Evolutionary conservation across 2,888 invertebrate species (phyloP).

Genomic region (Apamea epomidion): DNA sequence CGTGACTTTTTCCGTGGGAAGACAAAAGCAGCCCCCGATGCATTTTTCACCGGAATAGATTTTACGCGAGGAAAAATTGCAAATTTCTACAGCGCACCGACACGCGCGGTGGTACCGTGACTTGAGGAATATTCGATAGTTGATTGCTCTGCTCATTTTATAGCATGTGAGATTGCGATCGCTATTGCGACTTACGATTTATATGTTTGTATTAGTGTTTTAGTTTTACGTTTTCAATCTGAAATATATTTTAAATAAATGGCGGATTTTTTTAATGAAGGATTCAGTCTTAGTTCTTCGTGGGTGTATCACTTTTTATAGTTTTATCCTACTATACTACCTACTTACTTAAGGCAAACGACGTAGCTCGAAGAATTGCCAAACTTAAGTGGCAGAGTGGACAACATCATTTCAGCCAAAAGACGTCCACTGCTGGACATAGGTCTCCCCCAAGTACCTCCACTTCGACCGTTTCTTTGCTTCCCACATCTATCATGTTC

Average conservation of each 20-base stretch:
- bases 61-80: slow-evolving; percentile 81
- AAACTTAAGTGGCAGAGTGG: no score
- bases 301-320: neutral
- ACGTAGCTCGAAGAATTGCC: no score
- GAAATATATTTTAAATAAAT: neutral
- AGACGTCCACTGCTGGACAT: no score
- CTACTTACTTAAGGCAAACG: no score
- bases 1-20: slow-evolving; percentile 81
- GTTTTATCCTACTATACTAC: neutral
- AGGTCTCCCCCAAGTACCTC: no score
- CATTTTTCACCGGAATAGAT: slow-evolving; percentile 83
- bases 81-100: slow-evolving; percentile 80
- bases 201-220: slow-evolving; percentile 11
- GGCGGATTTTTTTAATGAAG: neutral
- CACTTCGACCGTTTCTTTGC: no score
- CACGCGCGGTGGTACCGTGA: slow-evolving; percentile 69
- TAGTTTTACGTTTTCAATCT: neutral
- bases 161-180: slow-evolving; percentile 30
- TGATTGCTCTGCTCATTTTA: slow-evolving; percentile 75
- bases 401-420: no score
- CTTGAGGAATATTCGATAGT: slow-evolving; percentile 76
- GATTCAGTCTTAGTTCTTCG: neutral
- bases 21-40: slow-evolving; percentile 73
- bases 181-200: slow-evolving; percentile 19
- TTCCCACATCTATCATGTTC: no score